Percentiles rank a stretch among this genome's conserved stretches.
Evolutionary conservation across 1,140 invertebrate genomes (phyloP).

Genomic region (Heliothis subflexa): DNA sequence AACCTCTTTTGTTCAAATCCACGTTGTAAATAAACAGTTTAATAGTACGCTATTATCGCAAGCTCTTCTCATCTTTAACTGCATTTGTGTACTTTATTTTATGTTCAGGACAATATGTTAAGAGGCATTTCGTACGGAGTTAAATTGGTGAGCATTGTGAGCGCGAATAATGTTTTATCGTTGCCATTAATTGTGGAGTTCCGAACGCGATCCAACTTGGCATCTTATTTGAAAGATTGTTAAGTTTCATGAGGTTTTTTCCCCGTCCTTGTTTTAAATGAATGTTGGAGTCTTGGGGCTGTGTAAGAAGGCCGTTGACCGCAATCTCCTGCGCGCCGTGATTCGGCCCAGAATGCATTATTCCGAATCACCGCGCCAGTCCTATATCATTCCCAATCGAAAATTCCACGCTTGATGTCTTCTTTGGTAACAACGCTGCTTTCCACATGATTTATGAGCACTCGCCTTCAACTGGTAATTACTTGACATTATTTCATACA

Average conservation of each 20-base stretch:
- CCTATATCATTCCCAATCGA: slow-evolving; percentile 81
- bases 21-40: neutral
- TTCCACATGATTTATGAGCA: slow-evolving; percentile 80
- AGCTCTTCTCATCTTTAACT: slow-evolving; percentile 27
- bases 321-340: slow-evolving; percentile 62
- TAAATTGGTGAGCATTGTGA: slow-evolving; percentile 21
- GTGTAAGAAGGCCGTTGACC: slow-evolving; percentile 76
- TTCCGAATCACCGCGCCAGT: slow-evolving; percentile 71
- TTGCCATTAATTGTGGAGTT: slow-evolving; percentile 44
- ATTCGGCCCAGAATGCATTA: slow-evolving; percentile 81
- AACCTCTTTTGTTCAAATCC: neutral
- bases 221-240: slow-evolving; percentile 62
- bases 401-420: slow-evolving; percentile 81
- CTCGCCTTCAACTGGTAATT: slow-evolving; percentile 62
- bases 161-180: slow-evolving; percentile 42
- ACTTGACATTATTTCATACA: slow-evolving; percentile 58
- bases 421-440: slow-evolving; percentile 75
- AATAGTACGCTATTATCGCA: slow-evolving; percentile 47
- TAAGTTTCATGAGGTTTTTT: slow-evolving; percentile 57
- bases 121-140: slow-evolving; percentile 9
- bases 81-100: slow-evolving; percentile 13
- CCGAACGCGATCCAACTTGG: slow-evolving; percentile 43
- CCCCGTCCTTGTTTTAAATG: slow-evolving; percentile 62
- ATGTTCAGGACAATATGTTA: slow-evolving; percentile 15
- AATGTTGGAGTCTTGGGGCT: slow-evolving; percentile 56